Evolutionary conservation across 2,797 vertebrate species (phyloP).

Genomic region (Hyperoplus lanceolatus): DNA sequence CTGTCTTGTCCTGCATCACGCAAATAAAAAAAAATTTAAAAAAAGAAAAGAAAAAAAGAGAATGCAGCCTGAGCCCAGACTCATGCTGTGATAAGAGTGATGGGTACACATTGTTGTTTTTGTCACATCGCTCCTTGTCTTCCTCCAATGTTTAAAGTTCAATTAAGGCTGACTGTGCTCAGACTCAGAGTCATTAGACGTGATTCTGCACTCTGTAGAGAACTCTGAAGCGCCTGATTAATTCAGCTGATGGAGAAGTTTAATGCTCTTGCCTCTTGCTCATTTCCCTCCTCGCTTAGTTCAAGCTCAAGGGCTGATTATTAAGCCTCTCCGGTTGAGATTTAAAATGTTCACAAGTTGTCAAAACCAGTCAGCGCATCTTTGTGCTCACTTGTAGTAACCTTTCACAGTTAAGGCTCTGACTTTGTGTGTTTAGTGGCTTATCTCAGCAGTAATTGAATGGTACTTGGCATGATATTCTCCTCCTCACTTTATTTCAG

Average conservation of each 20-base stretch:
- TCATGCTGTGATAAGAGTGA: slow-evolving; percentile 33
- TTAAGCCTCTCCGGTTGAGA: slow-evolving; percentile 45
- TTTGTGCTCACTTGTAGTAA: slow-evolving; percentile 8
- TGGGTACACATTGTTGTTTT: slow-evolving; percentile 49
- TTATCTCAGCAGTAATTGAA: slow-evolving; percentile 6
- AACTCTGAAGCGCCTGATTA: slow-evolving; percentile 68
- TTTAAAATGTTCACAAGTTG: slow-evolving; percentile 54
- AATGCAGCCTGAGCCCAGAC: slow-evolving; percentile 39
- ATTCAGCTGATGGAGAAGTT: slow-evolving; percentile 68
- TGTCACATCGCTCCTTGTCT: slow-evolving; percentile 27
- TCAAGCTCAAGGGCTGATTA: slow-evolving; percentile 53
- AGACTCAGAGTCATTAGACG: slow-evolving; percentile 55
- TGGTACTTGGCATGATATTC: not conserved
- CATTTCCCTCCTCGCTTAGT: slow-evolving; percentile 47
- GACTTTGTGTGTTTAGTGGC: slow-evolving; percentile 5
- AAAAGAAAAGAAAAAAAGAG: not conserved
- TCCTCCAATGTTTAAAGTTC: slow-evolving; percentile 66
- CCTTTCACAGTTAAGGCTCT: not conserved
- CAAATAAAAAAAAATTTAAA: too few relatives aligned
- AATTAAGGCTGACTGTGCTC: slow-evolving; percentile 56
- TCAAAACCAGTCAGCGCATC: slow-evolving; percentile 49
- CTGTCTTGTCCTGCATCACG: too few relatives aligned
- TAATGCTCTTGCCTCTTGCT: slow-evolving; percentile 38
- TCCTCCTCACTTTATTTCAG: not conserved
- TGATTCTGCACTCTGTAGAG: slow-evolving; percentile 49